Evolutionary conservation across 2,797 vertebrate genomes (phyloP), one percentile per base, ranked within the genome.

Genomic region (Centropyge bicolor): DNA sequence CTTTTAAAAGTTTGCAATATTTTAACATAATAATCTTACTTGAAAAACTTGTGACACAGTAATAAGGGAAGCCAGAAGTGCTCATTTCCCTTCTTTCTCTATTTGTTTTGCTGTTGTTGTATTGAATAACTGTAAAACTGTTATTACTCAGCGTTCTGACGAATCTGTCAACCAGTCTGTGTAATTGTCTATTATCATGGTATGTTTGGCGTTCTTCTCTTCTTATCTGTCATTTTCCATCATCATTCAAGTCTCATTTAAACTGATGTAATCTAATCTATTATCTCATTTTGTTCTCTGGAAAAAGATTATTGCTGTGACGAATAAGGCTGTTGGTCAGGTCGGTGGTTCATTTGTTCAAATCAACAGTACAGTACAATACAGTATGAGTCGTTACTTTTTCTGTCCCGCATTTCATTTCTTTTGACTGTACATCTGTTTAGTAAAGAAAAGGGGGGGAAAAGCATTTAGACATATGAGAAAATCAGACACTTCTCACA

Each of bases 181-280:
- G 16, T 14, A 9, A 14, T 43, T 36, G 5, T 2, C 24, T 16
- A 16, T 31, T 27, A 55, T 14, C 22, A 46, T 56, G 17, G 5
- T 27, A 10, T 43, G 10, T 24, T 52, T 1, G 8, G 4, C 22
- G 43, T 51, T 52, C 9, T 17, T 27, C 3, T 61, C 36, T 57
- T 66, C 36, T 66, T 62, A 64, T 76, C 76, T 35, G 19, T 27
- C 1, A 20, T 60, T 64, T 60, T 35, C 14, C 38, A 40, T 14
- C 2, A 38, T 27, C 41, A 59, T 48, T 59, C 19, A 20, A n/a
- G 38, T 45, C 22, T 73, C 8, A 40, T 35, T 76, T n/a, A 40
- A 54, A 59, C 17, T 1, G 59, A 9, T 51, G 12, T 46, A 48
- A 73, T 76, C 51, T 46, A n/a, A 74, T 49, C 54, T n/a, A 6